These are phyloP conservation scores for Athetis lepigone DNA, from an alignment of 2,888 invertebrate species.

Conservation along the genomic window DNA sequence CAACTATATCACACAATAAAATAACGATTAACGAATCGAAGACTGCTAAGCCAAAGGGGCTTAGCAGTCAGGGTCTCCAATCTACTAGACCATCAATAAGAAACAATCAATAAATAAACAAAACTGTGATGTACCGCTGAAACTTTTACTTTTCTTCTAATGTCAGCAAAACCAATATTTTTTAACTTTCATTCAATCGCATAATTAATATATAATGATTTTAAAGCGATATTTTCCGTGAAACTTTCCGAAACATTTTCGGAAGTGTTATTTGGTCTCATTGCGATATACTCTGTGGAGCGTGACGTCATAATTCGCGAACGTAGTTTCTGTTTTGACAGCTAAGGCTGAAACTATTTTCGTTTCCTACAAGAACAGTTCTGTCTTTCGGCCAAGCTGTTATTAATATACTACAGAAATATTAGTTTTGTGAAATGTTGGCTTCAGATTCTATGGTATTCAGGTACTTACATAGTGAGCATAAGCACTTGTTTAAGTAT, in stretches of 20 bases:
- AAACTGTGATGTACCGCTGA: neutral
- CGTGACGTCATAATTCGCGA: conserved; percentile 27
- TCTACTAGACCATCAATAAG: too few relatives aligned
- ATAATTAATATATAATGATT: neutral
- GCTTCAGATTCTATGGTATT: neutral
- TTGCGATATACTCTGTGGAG: neutral
- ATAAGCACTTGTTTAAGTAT: too few relatives aligned
- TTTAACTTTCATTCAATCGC: neutral
- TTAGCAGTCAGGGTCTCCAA: too few relatives aligned
- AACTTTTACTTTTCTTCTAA: neutral
- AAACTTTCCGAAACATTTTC: neutral
- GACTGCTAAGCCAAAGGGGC: too few relatives aligned
- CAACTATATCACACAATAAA: too few relatives aligned
- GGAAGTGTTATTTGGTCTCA: neutral
- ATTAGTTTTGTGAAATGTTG: conserved; percentile 7
- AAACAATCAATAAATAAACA: too few relatives aligned
- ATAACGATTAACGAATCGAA: too few relatives aligned
- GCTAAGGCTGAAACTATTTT: conserved; percentile 8
- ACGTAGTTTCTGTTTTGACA: conserved; percentile 33
- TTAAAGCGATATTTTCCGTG: neutral
- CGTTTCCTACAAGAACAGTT: too few relatives aligned
- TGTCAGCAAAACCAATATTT: neutral
- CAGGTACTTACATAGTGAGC: neutral
- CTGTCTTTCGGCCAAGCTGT: too few relatives aligned
- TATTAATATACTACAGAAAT: conserved; percentile 11